Base-by-base conservation (phyloP, 2,797 vertebrate genomes). In the Argentina silus region DNA sequence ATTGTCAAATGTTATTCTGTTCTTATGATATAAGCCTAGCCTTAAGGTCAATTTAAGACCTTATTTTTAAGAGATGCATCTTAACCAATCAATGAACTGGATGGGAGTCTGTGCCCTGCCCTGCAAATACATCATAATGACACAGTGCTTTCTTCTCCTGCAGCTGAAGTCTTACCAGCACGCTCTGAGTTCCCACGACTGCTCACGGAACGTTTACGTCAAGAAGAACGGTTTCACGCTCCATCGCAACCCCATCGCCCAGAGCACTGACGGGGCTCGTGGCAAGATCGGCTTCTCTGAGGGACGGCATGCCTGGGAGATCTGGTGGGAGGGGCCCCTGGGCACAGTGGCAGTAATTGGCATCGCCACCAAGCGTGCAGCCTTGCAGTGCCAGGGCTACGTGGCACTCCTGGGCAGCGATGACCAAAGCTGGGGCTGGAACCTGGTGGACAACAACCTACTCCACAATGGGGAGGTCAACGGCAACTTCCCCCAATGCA, bases 371-470 rank as follows among this genome's bases (percentile, higher is more conserved):
- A 98, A 99, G 87, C 93, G 97, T 67, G 98, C 98, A 0, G 91
- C 95, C 72, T 96, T 99, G 96, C 98, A 99, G 90, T 99, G 98
- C 86, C 98, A 99, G 84, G 98, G 98, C n/a, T 99, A 99, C 2
- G 97, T 99, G 85, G 98, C 97, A 2, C 93, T 99, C 76, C 91
- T 99, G 83, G 98, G 98, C 60, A 98, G 97, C 0, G 98, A 99
- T 0, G 98, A 99, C 92, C 98, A 99, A 92, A 99, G 98, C 89
- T 99, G 98, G 98, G 98, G 98, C 82, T 99, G 98, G 98, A 99
- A 99, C 93, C 94, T 99, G 82, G 98, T 99, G 71, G 98, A 99
- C 93, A 99, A 99, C 93, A 99, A 98, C 85, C 92, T 99, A 70
- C 95, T 99, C 59, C 98, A 99, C 82, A 99, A 99, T 0, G 98